A percentile compares a stretch with the other conserved stretches of the same genome.
Evolutionary conservation across 2,113 vertebrate genomes (phyloP).

Genomic region (Nesoenas mayeri): DNA sequence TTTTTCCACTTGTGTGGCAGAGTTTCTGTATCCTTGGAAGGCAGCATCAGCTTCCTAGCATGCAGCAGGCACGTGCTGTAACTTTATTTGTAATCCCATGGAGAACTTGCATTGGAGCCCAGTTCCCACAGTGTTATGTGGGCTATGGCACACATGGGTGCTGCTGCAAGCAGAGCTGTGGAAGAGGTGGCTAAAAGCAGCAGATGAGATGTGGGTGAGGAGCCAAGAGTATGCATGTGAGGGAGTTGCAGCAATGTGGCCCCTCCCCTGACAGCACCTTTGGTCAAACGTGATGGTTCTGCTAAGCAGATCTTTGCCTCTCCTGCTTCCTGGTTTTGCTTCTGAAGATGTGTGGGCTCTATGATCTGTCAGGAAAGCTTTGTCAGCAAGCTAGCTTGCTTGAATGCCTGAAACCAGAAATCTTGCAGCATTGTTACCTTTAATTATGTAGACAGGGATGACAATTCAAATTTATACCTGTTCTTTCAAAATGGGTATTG

Average conservation of each 20-base stretch:
- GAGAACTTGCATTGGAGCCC: neutral
- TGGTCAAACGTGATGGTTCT: neutral
- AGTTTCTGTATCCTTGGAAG: neutral
- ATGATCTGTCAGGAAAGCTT: neutral
- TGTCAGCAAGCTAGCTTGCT: neutral
- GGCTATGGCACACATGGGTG: neutral
- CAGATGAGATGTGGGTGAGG: neutral
- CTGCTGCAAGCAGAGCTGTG: neutral
- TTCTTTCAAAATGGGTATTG: neutral
- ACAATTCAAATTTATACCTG: neutral
- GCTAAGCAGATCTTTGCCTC: neutral
- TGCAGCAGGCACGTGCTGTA: fast-evolving
- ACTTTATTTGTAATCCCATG: neutral
- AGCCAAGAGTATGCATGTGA: neutral
- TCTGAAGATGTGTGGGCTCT: fast-evolving
- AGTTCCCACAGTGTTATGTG: fast-evolving
- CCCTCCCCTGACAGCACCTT: neutral
- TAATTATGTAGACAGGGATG: neutral
- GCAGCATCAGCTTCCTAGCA: neutral
- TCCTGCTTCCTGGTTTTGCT: neutral
- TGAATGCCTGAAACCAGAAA: neutral
- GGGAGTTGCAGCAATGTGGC: neutral
- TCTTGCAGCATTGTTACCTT: neutral
- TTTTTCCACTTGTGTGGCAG: neutral
- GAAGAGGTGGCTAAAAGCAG: neutral